phyloP scores from a whole-genome alignment of 2,888 invertebrate genomes.

The Xanthorhoe designata region DNA sequence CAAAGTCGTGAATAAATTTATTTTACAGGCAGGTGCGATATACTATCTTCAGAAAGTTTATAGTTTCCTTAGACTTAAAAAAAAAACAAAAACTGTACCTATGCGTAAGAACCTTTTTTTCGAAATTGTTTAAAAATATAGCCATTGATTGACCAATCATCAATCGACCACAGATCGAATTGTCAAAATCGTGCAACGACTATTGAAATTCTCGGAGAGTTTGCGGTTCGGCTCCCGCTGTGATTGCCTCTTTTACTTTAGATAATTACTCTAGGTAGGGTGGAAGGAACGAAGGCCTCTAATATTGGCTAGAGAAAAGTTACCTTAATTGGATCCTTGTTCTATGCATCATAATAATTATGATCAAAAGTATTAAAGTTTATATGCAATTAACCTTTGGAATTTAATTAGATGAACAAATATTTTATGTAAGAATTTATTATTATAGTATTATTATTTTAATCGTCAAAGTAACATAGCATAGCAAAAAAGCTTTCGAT shows the following conservation, averaged over 20 bases:
- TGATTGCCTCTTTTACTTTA: not conserved
- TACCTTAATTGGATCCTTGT: not conserved
- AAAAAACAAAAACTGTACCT: not conserved
- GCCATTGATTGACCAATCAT: not conserved
- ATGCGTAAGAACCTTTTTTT: no score
- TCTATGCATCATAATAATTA: no score
- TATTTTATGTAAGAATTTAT: no score
- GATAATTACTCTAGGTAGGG: not conserved
- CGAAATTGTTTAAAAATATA: no score
- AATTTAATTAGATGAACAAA: no score
- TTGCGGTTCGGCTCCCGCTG: not conserved
- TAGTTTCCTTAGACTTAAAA: not conserved
- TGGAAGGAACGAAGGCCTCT: not conserved
- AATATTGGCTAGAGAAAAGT: not conserved
- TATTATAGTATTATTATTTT: no score
- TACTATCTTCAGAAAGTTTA: not conserved
- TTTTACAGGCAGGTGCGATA: slow-evolving; percentile 17
- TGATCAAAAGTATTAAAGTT: no score
- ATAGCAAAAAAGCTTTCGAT: no score
- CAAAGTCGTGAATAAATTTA: slow-evolving; percentile 13
- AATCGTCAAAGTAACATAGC: no score
- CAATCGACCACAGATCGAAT: not conserved
- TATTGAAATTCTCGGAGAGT: not conserved
- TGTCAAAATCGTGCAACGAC: not conserved
- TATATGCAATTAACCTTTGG: no score